Evolutionary conservation across 2,888 invertebrate genomes (phyloP), one percentile per base, ranked within the genome.

Genomic region (Neuroscelio doddi): DNA sequence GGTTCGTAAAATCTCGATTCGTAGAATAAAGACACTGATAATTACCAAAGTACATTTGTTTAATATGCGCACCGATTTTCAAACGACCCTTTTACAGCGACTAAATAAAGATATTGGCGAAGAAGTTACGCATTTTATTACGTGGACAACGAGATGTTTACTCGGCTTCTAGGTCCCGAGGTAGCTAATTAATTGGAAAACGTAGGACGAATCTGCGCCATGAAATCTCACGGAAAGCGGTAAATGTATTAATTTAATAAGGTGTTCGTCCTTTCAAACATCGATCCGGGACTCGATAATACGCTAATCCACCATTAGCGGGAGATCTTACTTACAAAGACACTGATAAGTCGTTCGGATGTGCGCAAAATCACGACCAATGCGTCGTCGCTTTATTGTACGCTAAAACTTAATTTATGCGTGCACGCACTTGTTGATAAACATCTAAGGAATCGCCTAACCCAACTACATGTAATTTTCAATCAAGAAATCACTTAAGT

Each of bases 101-200:
- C 9, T 30, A 9, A 44, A 61, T 59, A 24, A 56, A 52, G 56
- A 53, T 55, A 52, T 61, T 55, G 29, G 24, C 32, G 9, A 34
- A 30, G 44, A 44, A 42, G 42, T 21, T 8, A 24, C 30, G n/a
- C 46, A 36, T 52, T 57, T 64, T 56, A 63, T 56, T 46, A 47
- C 34, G 44, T 21, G 10, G 38, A 14, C 26, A 30, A 15, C 44
- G 45, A 36, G 36, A 14, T 7, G 51, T 14, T 14, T 45, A 32
- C 42, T 15, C 29, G 15, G 29, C 10, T 5, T 14, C 39, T 10
- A 12, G 29, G 34, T 24, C 42, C 12, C 29, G 3, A 38, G 16
- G 17, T 7, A n/a, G 17, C 50, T 45, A 58, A 64, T 64, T 57
- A 64, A 64, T 64, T 50, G 58, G 41, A 59, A 58, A 59, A 58